Percentiles rank a stretch among this genome's conserved stretches.
These are phyloP conservation scores for Tinea trinotella DNA, from an alignment of 2,888 invertebrate species.

Conservation along the genomic window DNA sequence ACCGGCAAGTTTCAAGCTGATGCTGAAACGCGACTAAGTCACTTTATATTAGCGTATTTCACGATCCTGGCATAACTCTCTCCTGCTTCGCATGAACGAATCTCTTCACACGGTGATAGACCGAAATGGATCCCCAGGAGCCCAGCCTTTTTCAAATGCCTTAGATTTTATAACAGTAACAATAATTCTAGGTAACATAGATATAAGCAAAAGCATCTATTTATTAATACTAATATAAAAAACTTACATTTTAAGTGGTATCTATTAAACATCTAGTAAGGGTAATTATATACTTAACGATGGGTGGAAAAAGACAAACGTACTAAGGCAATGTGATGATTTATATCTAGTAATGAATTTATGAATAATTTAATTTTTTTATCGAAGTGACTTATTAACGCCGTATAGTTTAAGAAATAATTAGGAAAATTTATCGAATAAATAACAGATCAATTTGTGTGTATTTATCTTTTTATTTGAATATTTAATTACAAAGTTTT, in stretches of 20 bases:
- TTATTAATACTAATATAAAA: background rate
- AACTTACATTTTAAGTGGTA: background rate
- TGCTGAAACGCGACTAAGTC: too few species aligned
- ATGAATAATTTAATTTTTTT: background rate
- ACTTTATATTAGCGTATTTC: too few species aligned
- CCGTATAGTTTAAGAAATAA: background rate
- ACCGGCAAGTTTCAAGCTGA: too few species aligned
- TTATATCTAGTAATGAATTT: background rate
- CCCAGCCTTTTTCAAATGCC: too few species aligned
- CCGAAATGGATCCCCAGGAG: too few species aligned
- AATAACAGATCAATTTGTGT: background rate
- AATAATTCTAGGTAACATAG: too few species aligned
- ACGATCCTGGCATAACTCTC: too few species aligned
- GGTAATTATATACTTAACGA: background rate
- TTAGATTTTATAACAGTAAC: too few species aligned
- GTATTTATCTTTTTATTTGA: background rate
- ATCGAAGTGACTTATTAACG: background rate
- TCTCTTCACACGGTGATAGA: too few species aligned
- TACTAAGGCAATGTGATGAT: background rate
- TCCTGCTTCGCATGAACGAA: too few species aligned
- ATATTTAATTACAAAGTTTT: background rate
- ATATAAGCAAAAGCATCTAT: too few species aligned
- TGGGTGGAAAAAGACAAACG: background rate
- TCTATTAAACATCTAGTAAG: background rate
- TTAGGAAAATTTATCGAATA: background rate